These are phyloP conservation scores for Anas bahamensis DNA, from an alignment of 2,797 vertebrate species.

Conservation along the genomic window DNA sequence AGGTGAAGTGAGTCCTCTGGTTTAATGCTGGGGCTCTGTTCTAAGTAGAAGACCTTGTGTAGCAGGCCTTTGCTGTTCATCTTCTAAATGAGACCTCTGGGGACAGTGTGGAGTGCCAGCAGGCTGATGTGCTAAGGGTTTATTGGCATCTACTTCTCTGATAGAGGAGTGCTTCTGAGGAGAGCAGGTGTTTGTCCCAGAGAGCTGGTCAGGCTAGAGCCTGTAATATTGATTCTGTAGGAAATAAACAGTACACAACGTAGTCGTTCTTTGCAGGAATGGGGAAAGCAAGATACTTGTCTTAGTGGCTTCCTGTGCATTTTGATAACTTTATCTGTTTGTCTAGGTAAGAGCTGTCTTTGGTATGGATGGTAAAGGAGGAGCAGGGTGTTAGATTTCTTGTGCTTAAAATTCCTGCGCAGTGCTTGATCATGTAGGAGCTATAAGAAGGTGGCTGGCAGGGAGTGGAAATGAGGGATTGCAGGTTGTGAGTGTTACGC, in stretches of 20 bases:
- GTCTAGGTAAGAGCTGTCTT: not conserved
- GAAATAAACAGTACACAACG: not conserved
- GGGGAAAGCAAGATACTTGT: not conserved
- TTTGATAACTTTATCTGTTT: not conserved
- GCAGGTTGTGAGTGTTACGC: not conserved
- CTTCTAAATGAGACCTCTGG: not conserved
- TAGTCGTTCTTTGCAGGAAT: not conserved
- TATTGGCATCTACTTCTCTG: not conserved
- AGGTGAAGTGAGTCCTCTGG: not conserved
- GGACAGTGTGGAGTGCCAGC: not conserved
- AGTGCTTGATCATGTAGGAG: not conserved
- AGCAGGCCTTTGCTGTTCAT: not conserved
- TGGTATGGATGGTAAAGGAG: not conserved
- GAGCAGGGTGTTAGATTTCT: not conserved
- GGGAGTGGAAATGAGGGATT: not conserved
- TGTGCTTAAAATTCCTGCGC: not conserved
- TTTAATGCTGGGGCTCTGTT: not conserved
- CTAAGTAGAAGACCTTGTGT: rapidly evolving
- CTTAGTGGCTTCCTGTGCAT: not conserved
- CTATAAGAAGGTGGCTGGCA: not conserved
- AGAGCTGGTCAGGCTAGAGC: not conserved
- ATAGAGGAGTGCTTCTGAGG: not conserved
- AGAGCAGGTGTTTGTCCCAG: too few relatives aligned
- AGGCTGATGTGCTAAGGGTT: too few relatives aligned
- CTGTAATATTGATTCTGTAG: not conserved